Base-by-base conservation (phyloP, 1,140 invertebrate genomes). In the Lordiphosa mommai region DNA sequence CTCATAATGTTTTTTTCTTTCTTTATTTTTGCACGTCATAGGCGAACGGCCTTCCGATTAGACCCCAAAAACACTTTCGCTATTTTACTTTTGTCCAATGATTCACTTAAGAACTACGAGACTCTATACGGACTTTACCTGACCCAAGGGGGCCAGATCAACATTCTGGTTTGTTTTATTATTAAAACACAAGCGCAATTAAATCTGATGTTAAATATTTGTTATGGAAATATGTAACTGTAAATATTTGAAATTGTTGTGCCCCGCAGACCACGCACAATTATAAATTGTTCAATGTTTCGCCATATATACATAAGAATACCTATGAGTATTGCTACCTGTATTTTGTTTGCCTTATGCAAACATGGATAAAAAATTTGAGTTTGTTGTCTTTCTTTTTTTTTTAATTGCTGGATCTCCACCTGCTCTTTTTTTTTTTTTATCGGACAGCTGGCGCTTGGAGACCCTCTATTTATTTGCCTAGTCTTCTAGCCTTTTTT, bases 261-360 rank as follows among this genome's bases (percentile, higher is more conserved):
- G 12, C 9, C 9, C 4, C 13, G 33, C 17, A 10, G 43, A 60
- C 51, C 48, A 80, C 76, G 72, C 76, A 82, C 77, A 82, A 84
- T 84, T 77, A 82, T 70, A 77, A 82, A 82, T 84, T 72, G 59
- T 84, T 77, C 77, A 84, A 61, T 68, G 49, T 84, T 61, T 76
- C 72, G 47, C 51, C 67, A 76, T 51, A 50, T 40, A 38, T 27
- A 10, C n/a, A n/a, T n/a, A n/a, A n/a, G 14, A 16, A 32, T 53
- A 23, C 14, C 46, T 29, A 12, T 37, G 47, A 55, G 60, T 49
- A 56, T 23, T 69, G 76, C 77, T 77, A 77, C 77, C 77, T 41
- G 72, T 77, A 57, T 84, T 85, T 77, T 79, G 72, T 79, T 76
- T 79, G 36, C 43, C 29, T 14, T 20, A 20, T 13, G 33, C 56